Conservation (phyloP, 64 coral and sea anemone genomes). For the Pocillopora verrucosa region DNA sequence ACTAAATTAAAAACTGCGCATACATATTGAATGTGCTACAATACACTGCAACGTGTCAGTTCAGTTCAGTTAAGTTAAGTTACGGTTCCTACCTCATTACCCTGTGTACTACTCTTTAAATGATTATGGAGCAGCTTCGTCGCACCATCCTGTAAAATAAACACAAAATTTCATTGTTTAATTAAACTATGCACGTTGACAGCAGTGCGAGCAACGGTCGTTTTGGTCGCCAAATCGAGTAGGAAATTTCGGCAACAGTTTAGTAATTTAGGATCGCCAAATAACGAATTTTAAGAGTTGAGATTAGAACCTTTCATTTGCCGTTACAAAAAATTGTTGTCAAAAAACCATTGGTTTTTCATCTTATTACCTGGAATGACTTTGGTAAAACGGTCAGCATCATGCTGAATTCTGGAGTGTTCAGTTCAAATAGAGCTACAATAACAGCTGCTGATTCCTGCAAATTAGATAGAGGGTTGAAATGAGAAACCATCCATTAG, state of each 20-base stretch:
- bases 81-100: conserved; percentile 49
- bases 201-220: no score
- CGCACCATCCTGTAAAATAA: conserved; percentile 80
- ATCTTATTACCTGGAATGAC: conserved; percentile 85
- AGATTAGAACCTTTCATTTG: no score
- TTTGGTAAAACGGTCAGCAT: conserved; percentile 95
- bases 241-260: no score
- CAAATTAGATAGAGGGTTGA: background rate
- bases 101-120: conserved; percentile 86
- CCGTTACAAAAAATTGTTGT: no score
- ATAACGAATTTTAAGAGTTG: no score
- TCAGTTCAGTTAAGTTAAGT: background rate
- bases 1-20: no score
- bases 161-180: background rate
- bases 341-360: no score
- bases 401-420: conserved; percentile 96
- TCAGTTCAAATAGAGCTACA: conserved; percentile 95
- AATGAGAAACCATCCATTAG: background rate
- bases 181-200: background rate
- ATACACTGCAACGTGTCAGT: background rate
- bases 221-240: no score
- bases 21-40: no score
- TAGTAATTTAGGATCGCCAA: no score
- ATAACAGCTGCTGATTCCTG: conserved; percentile 96
- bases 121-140: conserved; percentile 96